phyloP scores from a whole-genome alignment of 2,113 vertebrate species.

The Tauraco erythrolophus region DNA sequence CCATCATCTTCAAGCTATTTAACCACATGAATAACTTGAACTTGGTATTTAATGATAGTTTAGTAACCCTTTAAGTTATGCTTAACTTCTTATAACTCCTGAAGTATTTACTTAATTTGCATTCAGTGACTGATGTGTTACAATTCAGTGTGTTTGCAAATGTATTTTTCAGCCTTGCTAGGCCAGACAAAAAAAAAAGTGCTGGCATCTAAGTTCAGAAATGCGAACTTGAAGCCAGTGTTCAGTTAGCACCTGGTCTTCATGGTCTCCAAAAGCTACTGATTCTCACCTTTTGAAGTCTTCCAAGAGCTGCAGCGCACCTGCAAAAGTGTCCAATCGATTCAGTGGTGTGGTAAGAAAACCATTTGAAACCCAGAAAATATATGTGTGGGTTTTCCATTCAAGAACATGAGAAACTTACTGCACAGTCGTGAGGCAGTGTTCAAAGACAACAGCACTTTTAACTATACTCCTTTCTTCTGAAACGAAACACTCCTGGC shows the following conservation, averaged over 20 bases:
- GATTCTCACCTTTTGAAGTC: neutral
- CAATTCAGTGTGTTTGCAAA: neutral
- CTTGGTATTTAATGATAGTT: neutral
- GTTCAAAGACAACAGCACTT: neutral
- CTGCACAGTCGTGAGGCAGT: neutral
- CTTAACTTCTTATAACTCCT: neutral
- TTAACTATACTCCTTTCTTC: neutral
- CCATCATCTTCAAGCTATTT: neutral
- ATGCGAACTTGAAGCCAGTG: neutral
- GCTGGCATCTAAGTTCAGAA: neutral
- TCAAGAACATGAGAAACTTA: neutral
- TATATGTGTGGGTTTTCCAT: accelerated
- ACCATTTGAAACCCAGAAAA: neutral
- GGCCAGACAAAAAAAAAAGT: neutral
- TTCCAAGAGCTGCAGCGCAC: neutral
- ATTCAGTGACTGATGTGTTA: neutral
- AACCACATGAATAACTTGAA: neutral
- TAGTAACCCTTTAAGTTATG: neutral
- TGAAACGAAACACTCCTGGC: neutral
- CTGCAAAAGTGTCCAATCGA: neutral
- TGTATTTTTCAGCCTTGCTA: neutral
- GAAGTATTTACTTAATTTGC: neutral
- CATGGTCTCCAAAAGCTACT: neutral
- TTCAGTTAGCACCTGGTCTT: neutral
- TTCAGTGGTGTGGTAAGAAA: neutral